Percentiles rank a stretch among this genome's conserved stretches.
Conservation (phyloP, 2,113 vertebrate genomes). For the Pimephales promelas region DNA sequence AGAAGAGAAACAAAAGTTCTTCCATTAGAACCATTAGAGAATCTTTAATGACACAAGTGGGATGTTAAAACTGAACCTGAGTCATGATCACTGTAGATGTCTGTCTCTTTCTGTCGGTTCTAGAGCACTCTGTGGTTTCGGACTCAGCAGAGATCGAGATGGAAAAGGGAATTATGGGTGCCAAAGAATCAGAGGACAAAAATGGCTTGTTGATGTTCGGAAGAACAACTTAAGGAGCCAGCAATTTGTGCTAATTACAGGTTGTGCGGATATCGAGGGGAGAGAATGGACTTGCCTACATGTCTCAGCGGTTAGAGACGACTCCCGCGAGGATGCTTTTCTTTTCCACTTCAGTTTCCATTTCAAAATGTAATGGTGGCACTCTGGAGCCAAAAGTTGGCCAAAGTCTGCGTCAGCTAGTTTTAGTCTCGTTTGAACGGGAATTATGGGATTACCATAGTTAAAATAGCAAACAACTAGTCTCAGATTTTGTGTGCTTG, state of each 20-base stretch:
- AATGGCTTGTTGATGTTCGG: conserved; percentile 44
- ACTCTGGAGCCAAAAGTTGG: conserved; percentile 19
- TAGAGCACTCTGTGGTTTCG: conserved; percentile 45
- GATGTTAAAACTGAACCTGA: background rate
- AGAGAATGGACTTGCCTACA: conserved; percentile 51
- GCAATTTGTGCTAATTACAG: conserved; percentile 52
- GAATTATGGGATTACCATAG: background rate
- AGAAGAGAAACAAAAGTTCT: background rate
- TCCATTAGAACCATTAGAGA: background rate
- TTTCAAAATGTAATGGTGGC: conserved; percentile 46
- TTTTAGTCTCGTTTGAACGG: background rate
- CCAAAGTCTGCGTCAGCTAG: conserved; percentile 37
- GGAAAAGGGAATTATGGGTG: conserved; percentile 48
- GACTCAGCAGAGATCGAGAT: conserved; percentile 42
- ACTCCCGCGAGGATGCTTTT: conserved; percentile 28
- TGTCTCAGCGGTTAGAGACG: conserved; percentile 31
- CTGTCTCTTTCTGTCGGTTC: background rate
- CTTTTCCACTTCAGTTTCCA: conserved; percentile 42
- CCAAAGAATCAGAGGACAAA: conserved; percentile 43
- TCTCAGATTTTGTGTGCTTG: background rate
- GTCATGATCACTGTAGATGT: background rate
- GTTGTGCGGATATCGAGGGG: conserved; percentile 37
- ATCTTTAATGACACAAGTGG: background rate
- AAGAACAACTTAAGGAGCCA: conserved; percentile 42
- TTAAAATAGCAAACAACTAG: background rate